Evolutionary conservation across 2,888 invertebrate genomes (phyloP).

Genomic region (Deroplatys truncata): DNA sequence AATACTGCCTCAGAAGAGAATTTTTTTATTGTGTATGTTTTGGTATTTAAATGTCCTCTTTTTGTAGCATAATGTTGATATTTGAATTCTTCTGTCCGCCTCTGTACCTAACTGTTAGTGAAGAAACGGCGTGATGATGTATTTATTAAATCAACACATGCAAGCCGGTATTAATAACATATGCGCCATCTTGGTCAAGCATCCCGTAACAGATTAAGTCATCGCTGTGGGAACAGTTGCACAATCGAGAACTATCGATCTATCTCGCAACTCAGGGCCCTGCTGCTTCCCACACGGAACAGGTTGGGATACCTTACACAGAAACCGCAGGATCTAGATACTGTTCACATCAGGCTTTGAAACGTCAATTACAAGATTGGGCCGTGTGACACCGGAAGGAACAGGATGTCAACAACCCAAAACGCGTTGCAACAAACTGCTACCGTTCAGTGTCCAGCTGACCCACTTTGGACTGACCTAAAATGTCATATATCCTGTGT

Average conservation of each 20-base stretch:
- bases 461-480: neutral
- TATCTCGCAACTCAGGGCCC: neutral
- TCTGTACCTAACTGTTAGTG: no score
- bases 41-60: no score
- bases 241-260: neutral
- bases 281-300: neutral
- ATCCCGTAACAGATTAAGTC: neutral
- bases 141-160: no score
- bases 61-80: no score
- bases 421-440: neutral
- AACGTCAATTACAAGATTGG: neutral
- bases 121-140: no score
- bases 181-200: neutral
- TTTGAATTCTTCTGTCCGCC: no score
- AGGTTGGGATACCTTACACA: neutral
- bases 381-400: neutral
- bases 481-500: neutral
- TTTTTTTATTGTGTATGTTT: no score
- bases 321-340: neutral
- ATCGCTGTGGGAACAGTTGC: neutral
- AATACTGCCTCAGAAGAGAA: no score
- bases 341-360: neutral
- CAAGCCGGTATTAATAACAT: no score
- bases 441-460: neutral
- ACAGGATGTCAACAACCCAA: neutral